Evolutionary conservation across 2,797 vertebrate genomes (phyloP).

Genomic region (Lepilemur septentrionalis): DNA sequence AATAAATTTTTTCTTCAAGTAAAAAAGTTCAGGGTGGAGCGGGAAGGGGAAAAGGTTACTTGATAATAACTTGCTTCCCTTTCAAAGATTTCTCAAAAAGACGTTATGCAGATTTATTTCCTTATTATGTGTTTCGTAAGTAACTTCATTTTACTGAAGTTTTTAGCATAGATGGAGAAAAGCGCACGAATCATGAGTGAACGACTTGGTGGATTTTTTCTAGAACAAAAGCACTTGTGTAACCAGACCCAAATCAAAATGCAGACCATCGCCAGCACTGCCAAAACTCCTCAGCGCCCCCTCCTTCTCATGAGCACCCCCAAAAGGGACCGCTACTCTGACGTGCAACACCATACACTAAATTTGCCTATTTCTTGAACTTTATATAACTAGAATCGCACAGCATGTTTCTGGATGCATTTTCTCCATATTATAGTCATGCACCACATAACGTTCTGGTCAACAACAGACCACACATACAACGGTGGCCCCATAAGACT

Average conservation of each 20-base stretch:
- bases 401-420: background rate
- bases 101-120: background rate
- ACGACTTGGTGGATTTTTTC: background rate
- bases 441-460: background rate
- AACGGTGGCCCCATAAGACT: background rate
- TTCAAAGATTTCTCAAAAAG: conserved; percentile 4
- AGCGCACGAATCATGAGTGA: background rate
- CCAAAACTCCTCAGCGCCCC: background rate
- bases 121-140: background rate
- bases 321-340: background rate
- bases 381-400: background rate
- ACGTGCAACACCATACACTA: background rate
- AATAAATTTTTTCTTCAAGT: conserved; percentile 21
- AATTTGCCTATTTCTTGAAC: background rate
- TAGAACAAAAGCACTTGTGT: background rate
- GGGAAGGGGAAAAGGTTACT: background rate
- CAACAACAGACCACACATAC: background rate
- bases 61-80: background rate
- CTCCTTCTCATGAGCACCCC: background rate
- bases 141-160: background rate
- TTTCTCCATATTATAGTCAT: background rate
- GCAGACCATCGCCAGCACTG: too few species aligned
- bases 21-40: background rate
- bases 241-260: background rate
- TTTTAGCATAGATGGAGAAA: background rate